phyloP scores from a whole-genome alignment of 2,113 vertebrate genomes.

The Tachuris rubrigastra region DNA sequence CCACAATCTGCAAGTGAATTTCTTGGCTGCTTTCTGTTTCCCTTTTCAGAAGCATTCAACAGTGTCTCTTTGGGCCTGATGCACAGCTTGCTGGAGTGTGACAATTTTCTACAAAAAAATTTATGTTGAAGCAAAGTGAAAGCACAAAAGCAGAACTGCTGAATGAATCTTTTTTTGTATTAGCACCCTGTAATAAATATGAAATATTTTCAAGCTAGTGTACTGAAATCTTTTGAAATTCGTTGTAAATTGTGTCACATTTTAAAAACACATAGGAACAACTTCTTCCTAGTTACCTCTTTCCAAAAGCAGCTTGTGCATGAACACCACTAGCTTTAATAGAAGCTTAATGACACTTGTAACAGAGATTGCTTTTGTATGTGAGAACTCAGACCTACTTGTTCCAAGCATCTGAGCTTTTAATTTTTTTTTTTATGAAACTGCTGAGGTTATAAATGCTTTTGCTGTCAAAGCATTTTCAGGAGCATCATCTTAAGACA shows the following conservation, averaged over 20 bases:
- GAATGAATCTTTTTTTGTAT: neutral
- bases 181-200: neutral
- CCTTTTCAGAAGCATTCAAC: neutral
- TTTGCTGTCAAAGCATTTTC: neutral
- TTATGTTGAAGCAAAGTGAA: neutral
- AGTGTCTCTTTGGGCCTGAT: neutral
- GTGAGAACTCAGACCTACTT: neutral
- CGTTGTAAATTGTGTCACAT: neutral
- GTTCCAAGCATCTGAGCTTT: neutral
- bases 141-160: neutral
- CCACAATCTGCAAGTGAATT: neutral
- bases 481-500: neutral
- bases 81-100: neutral
- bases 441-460: neutral
- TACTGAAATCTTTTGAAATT: neutral
- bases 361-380: neutral
- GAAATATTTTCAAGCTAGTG: neutral
- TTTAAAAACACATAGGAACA: neutral
- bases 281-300: neutral
- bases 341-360: neutral
- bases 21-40: neutral
- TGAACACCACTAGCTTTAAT: neutral
- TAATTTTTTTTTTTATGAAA: neutral
- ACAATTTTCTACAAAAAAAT: neutral
- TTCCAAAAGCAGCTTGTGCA: neutral